Evolutionary conservation across 2,797 vertebrate genomes (phyloP).

Genomic region (Artibeus jamaicensis): DNA sequence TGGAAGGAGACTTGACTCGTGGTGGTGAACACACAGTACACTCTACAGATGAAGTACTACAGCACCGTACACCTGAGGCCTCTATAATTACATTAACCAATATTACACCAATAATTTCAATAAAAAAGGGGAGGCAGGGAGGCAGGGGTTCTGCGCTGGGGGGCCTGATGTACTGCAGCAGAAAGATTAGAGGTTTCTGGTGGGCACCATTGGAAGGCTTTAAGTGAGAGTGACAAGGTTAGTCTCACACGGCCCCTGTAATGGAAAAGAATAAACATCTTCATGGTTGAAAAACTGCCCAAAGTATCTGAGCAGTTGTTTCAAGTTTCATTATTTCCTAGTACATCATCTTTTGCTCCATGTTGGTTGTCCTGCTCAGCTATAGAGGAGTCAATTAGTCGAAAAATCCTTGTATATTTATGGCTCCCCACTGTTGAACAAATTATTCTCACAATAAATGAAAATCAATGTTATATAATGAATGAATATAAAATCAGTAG

Average conservation of each 20-base stretch:
- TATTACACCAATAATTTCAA: neutral
- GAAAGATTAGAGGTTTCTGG: neutral
- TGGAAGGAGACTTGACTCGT: neutral
- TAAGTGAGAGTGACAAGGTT: neutral
- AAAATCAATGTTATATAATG: neutral
- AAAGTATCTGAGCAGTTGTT: neutral
- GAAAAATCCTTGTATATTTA: neutral
- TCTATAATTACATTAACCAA: no score
- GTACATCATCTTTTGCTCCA: neutral
- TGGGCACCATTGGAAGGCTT: neutral
- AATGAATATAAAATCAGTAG: neutral
- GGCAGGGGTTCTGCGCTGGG: rapidly evolving
- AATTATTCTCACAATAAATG: neutral
- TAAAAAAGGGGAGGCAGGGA: neutral
- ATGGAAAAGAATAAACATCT: neutral
- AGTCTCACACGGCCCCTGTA: neutral
- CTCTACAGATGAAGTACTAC: no score
- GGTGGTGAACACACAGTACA: no score
- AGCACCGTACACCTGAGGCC: no score
- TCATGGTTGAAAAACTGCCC: neutral
- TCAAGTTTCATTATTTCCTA: neutral
- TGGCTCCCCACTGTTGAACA: neutral
- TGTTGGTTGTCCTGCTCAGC: neutral
- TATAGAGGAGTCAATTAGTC: neutral
- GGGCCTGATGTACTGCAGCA: neutral